Conservation (phyloP, 2,888 invertebrate species). For the Colletes collaris region DNA sequence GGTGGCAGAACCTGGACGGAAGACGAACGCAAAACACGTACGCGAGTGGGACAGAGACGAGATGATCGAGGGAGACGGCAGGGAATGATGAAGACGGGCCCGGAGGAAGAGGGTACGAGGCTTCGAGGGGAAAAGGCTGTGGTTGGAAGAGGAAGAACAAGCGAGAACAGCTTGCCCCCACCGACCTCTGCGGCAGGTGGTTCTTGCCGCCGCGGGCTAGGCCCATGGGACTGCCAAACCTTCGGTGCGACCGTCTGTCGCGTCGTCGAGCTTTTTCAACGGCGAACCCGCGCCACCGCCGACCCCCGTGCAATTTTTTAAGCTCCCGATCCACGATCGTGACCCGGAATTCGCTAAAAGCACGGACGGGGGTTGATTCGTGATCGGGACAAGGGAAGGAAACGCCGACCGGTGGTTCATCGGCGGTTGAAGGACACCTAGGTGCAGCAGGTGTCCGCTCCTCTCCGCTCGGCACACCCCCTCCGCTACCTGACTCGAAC, state of each 20-base stretch:
- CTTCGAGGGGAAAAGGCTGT: constrained; percentile 12
- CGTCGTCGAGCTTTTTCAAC: constrained; percentile 39
- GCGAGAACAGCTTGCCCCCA: constrained; percentile 73
- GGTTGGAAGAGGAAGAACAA: constrained; percentile 48
- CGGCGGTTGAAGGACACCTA: constrained; percentile 38
- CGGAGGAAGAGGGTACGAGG: constrained; percentile 11
- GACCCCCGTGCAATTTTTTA: constrained; percentile 44
- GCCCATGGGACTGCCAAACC: constrained; percentile 77
- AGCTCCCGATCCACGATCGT: not conserved
- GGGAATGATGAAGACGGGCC: constrained; percentile 45
- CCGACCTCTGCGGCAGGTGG: constrained; percentile 80
- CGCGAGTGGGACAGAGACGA: constrained; percentile 34
- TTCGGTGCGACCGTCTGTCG: constrained; percentile 66
- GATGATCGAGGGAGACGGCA: constrained; percentile 21
- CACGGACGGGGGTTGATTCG: too few relatives aligned
- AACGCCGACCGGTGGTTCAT: constrained; percentile 2
- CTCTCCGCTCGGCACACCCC: constrained; percentile 29
- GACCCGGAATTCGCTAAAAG: too few relatives aligned
- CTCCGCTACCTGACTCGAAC: constrained; percentile 67
- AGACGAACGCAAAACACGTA: constrained; percentile 31
- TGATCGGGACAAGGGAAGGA: not conserved
- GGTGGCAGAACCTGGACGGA: constrained; percentile 44
- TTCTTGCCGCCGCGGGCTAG: constrained; percentile 77
- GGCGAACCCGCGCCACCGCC: constrained; percentile 23
- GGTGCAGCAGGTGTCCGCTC: constrained; percentile 75